Base-by-base conservation (phyloP, 2,797 vertebrate species). In the Cyprinodon diabolis region DNA sequence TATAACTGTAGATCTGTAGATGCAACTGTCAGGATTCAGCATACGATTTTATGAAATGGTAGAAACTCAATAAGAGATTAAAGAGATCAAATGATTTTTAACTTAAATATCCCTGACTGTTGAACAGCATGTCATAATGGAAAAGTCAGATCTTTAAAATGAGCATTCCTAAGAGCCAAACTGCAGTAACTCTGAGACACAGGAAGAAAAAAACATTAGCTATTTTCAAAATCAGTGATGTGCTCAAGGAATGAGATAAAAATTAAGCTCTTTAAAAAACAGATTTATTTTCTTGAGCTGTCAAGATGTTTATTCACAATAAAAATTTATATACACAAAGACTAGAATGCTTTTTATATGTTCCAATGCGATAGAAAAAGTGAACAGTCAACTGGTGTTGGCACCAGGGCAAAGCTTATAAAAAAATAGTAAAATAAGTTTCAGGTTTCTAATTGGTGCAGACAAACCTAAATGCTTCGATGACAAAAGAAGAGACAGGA, bases 391-490 rank as follows among this genome's bases (percentile, higher is more conserved):
- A 58, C 14, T 58, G 35, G 35, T 21, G 12, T 11, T 4, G 21
- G 9, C 19, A 12, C 21, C 37, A 7, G 40, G 7, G 43, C 11
- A 62, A 62, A 62, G 19, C 35, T 62, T 62, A 5, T 40, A 12
- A 10, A 62, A 62, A 40, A 40, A 0, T 5, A 1, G 19, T 19
- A 63, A 21, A 45, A 63, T 63, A 17, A 12, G 15, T 19, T 1
- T 10, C 9, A 10, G 58, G 8, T 17, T 52, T 55, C 19, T 45
- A 40, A 23, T n/a, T 55, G 21, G 2, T 55, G 69, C 58, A 68
- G 60, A 80, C 89, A 49, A 93, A 99, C 98, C 98, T 99, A 94
- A 99, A 99, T 21, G 98, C 97, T 75, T 99, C 98, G 71, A 99
- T 99, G 89, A 99, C 96, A 86, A 95, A 99, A 47, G 96, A 96